Conservation (phyloP, 2,113 vertebrate species). For the Gasterosteus nipponicus region DNA sequence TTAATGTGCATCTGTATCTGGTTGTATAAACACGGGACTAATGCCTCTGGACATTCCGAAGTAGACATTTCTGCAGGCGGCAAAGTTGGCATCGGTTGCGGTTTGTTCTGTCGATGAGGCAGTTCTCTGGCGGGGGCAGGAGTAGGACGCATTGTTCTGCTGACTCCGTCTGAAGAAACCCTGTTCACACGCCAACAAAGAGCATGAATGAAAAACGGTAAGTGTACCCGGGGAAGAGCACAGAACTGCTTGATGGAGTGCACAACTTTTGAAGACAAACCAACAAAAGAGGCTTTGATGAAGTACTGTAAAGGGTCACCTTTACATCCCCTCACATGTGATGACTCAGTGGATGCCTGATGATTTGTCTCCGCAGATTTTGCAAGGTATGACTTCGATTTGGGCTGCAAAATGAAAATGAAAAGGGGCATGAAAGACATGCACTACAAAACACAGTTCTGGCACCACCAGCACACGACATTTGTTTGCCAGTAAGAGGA, state of each 20-base stretch:
- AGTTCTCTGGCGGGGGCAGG: constrained; percentile 99
- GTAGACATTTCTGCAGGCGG: constrained; percentile 99
- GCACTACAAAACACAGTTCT: constrained; percentile 9
- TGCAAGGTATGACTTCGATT: constrained; percentile 99
- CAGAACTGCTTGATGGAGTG: neutral
- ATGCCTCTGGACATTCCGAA: constrained; percentile 99
- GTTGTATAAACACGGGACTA: constrained; percentile 57
- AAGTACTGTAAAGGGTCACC: constrained; percentile 64
- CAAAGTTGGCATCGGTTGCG: constrained; percentile 99
- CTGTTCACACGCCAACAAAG: constrained; percentile 72
- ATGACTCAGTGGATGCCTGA: constrained; percentile 99
- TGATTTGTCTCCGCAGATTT: constrained; percentile 99
- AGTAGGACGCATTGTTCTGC: constrained; percentile 98
- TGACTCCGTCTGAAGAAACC: constrained; percentile 99
- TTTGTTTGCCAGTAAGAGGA: neutral
- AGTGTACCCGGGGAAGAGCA: neutral
- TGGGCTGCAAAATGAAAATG: constrained; percentile 88
- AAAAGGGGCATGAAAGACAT: constrained; percentile 25
- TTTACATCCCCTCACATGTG: constrained; percentile 99
- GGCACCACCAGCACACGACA: neutral
- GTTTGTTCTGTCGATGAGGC: constrained; percentile 99
- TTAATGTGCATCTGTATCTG: too few relatives aligned
- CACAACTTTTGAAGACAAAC: neutral
- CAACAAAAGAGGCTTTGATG: neutral
- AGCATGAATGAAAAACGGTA: constrained; percentile 7